A percentile compares a stretch with the other conserved stretches of the same genome.
Conservation (phyloP, 2,113 vertebrate genomes). For the Cardinalis cardinalis region DNA sequence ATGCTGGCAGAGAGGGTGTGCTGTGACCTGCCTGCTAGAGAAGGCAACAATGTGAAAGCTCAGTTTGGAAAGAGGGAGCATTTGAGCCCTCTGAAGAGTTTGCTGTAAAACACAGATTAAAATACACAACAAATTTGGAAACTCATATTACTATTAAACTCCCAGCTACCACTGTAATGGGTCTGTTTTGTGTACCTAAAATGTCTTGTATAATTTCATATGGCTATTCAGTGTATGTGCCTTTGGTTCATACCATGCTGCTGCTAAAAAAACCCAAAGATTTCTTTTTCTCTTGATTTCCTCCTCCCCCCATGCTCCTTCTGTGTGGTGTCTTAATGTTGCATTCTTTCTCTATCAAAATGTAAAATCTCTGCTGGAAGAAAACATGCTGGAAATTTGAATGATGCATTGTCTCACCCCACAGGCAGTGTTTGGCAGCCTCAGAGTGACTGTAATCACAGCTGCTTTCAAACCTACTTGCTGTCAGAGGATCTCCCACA, state of each 20-base stretch:
- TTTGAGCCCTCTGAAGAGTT: background rate
- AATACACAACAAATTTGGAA: background rate
- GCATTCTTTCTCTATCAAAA: background rate
- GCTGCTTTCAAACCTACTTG: slow-evolving; percentile 11
- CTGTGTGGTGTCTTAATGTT: background rate
- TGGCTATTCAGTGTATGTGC: background rate
- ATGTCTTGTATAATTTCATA: background rate
- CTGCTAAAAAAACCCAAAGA: background rate
- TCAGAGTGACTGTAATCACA: slow-evolving; percentile 3
- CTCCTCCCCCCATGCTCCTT: background rate
- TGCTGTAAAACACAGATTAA: background rate
- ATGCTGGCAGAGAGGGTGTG: background rate
- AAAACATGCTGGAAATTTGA: background rate
- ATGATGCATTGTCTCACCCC: background rate
- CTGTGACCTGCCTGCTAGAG: background rate
- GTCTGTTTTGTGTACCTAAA: background rate
- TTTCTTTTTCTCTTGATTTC: background rate
- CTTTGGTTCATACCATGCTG: background rate
- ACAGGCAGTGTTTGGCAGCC: background rate
- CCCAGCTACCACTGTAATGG: background rate
- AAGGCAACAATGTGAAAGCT: background rate
- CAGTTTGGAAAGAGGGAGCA: background rate
- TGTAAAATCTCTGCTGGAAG: background rate
- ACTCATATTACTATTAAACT: background rate
- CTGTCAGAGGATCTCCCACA: slow-evolving; percentile 1